Evolutionary conservation across 2,888 invertebrate species (phyloP), one percentile per base, ranked within the genome.

Genomic region (Orthosia gracilis): DNA sequence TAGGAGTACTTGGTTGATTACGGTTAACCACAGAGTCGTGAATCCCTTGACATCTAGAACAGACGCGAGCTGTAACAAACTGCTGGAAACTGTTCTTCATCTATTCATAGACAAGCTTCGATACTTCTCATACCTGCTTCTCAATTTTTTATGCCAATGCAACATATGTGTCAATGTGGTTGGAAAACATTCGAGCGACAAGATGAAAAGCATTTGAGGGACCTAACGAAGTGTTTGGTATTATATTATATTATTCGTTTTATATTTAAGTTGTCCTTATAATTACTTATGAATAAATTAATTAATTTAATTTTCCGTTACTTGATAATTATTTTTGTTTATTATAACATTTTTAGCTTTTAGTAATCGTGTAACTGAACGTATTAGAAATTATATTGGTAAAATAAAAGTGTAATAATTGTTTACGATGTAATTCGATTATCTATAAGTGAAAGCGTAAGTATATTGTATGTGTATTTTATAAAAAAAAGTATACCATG

Each of bases 331-430:
- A 83, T 78, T 84, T 75, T 77, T 50, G 61, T 75, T 63, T 71
- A 50, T 73, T 73, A 57, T 55, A 62, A 66, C 71, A 75, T 77
- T 69, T 64, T 57, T 79, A 77, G 52, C 45, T 57, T 78, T 50
- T 84, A 78, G 69, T 76, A 54, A 67, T 69, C 40, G 67, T 77
- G 31, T 81, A 70, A 80, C 55, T 58, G 58, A 69, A 64, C 71
- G 80, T 85, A 69, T 79, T 76, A 82, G 76, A 81, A 72, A 78
- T 69, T 78, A 80, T 82, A 83, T 72, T 69, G 12, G n/a, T n/a
- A 76, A 72, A 57, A 69, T 50, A 62, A 65, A 64, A 15, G 52
- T 78, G 68, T 80, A 76, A 71, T 70, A 76, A 76, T 75, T 83
- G 77, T 79, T 83, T 74, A 75, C 49, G 55, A 75, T 73, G 21